Evolutionary conservation across 1,140 invertebrate species (phyloP).

Genomic region (Anthonomus grandis): DNA sequence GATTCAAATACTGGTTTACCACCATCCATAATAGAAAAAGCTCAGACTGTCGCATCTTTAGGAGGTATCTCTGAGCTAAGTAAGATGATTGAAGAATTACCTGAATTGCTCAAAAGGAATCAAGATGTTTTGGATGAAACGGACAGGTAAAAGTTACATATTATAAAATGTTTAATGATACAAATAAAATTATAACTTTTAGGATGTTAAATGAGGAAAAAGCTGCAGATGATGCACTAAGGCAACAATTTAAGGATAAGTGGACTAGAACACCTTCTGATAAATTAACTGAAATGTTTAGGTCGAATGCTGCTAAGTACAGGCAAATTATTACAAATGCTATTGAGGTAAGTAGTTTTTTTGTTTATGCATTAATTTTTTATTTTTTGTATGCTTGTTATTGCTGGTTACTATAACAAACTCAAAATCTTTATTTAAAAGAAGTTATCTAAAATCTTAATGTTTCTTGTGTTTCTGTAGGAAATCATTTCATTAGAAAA

Average conservation of each 20-base stretch:
- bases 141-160: conserved; percentile 50
- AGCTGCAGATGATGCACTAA: conserved; percentile 82
- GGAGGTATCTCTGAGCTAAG: conserved; percentile 65
- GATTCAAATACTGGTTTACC: conserved; percentile 74
- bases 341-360: conserved; percentile 59
- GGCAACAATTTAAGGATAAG: conserved; percentile 83
- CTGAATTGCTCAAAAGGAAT: conserved; percentile 86
- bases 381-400: not conserved
- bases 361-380: too few species aligned
- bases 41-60: conserved; percentile 60
- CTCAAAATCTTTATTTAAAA: too few species aligned
- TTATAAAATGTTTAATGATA: not conserved
- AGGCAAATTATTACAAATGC: conserved; percentile 90
- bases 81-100: conserved; percentile 73
- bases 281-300: conserved; percentile 85
- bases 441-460: too few species aligned
- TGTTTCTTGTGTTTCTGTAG: too few species aligned
- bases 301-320: conserved; percentile 86
- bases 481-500: too few species aligned
- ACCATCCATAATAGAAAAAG: conserved; percentile 86
- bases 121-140: conserved; percentile 90
- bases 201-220: conserved; percentile 89
- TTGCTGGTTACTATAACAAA: not conserved
- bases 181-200: conserved; percentile 51
- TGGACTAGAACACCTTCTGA: conserved; percentile 89